A percentile compares a stretch with the other conserved stretches of the same genome.
These are phyloP conservation scores for Saccopteryx leptura DNA, from an alignment of 2,113 vertebrate species.

Conservation along the genomic window DNA sequence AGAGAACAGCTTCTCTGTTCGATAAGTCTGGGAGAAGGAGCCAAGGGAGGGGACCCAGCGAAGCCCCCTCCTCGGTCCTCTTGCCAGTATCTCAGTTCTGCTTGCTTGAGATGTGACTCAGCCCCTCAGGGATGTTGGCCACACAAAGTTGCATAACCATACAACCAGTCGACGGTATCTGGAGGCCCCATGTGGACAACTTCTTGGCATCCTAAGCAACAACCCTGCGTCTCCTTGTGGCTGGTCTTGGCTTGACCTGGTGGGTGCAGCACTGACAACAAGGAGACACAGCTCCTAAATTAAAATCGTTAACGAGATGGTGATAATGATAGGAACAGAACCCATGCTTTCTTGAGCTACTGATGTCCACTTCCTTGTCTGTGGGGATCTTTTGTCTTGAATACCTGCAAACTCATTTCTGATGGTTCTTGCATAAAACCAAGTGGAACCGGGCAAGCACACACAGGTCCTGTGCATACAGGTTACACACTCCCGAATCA, in stretches of 20 bases:
- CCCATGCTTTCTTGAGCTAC: background rate
- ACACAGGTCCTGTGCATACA: background rate
- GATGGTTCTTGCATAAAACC: background rate
- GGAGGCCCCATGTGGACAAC: background rate
- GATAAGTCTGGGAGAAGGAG: background rate
- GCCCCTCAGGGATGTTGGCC: background rate
- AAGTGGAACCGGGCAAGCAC: background rate
- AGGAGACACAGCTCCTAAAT: background rate
- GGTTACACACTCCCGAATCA: background rate
- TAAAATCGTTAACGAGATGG: background rate
- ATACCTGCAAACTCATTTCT: background rate
- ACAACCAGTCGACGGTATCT: background rate
- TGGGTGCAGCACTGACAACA: background rate
- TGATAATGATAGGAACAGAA: background rate
- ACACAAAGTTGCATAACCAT: too few relatives aligned
- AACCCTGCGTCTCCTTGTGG: background rate
- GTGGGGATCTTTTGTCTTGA: background rate
- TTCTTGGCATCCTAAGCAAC: background rate
- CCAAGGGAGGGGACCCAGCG: background rate
- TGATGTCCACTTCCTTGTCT: background rate
- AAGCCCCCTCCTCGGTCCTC: background rate
- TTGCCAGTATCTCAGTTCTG: background rate
- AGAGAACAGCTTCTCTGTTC: background rate
- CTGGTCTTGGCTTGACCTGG: background rate
- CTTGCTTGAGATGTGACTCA: background rate